Evolutionary conservation across 2,797 vertebrate species (phyloP).

Genomic region (Nasua narica): DNA sequence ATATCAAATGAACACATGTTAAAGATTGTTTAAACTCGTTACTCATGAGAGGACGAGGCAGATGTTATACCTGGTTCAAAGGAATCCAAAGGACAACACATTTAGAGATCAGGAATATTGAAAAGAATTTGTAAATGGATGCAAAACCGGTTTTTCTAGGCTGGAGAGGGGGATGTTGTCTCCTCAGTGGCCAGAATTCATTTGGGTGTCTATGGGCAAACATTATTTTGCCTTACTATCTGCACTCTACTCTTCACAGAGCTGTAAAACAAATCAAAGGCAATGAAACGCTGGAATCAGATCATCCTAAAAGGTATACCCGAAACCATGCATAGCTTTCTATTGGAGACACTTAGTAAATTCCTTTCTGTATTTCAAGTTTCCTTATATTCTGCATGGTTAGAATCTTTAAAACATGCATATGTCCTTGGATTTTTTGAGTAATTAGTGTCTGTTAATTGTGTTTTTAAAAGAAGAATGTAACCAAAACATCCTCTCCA

Average conservation of each 20-base stretch:
- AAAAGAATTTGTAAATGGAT: not conserved
- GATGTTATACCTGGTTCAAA: not conserved
- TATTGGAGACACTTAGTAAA: not conserved
- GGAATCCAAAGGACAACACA: not conserved
- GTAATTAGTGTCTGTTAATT: not conserved
- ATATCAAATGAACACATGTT: not conserved
- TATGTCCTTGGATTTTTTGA: not conserved
- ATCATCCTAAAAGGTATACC: not conserved
- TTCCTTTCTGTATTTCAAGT: not conserved
- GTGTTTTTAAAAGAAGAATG: not conserved
- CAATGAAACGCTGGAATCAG: not conserved
- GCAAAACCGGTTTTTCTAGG: not conserved
- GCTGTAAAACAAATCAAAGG: not conserved
- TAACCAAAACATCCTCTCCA: not conserved
- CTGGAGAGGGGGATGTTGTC: not conserved
- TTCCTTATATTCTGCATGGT: not conserved
- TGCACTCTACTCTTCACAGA: not conserved
- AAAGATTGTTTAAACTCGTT: not conserved
- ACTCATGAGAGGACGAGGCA: not conserved
- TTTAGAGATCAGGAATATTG: not conserved
- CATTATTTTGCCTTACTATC: not conserved
- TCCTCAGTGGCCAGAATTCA: not conserved
- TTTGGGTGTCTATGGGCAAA: not conserved
- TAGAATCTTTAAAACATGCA: not conserved
- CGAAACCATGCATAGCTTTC: not conserved